Percentiles rank a stretch among this genome's conserved stretches.
phyloP scores from a whole-genome alignment of 2,113 vertebrate species.

The Myotis davidii region DNA sequence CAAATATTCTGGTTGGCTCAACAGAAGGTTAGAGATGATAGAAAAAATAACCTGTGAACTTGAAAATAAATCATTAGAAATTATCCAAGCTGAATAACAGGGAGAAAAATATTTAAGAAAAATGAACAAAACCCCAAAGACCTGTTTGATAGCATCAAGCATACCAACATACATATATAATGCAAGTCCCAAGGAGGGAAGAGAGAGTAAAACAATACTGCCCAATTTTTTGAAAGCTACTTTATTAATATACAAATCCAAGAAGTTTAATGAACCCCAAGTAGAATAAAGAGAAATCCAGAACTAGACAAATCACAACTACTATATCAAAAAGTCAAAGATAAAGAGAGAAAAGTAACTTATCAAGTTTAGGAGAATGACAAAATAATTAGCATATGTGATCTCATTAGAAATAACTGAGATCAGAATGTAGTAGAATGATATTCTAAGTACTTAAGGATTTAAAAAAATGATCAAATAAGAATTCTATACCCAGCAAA shows the following conservation, averaged over 20 bases:
- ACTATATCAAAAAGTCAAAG: not conserved
- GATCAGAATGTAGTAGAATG: not conserved
- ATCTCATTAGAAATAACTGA: not conserved
- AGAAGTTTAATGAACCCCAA: not conserved
- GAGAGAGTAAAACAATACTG: not conserved
- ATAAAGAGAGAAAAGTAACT: not conserved
- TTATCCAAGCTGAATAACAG: not conserved
- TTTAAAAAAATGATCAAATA: not conserved
- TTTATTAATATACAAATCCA: not conserved
- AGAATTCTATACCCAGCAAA: not conserved
- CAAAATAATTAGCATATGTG: not conserved
- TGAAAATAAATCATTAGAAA: not conserved
- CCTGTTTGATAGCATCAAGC: not conserved
- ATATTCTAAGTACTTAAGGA: not conserved
- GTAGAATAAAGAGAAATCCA: not conserved
- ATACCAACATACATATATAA: not conserved
- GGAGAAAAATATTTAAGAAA: not conserved
- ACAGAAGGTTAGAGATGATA: not conserved
- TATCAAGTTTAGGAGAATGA: not conserved
- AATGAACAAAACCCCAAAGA: not conserved
- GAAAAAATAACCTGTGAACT: not conserved
- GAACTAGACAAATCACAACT: not conserved
- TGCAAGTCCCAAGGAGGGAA: not conserved
- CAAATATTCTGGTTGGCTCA: not conserved
- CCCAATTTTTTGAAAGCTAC: not conserved